Evolutionary conservation across 2,797 vertebrate genomes (phyloP).

Genomic region (Selene dorsalis): DNA sequence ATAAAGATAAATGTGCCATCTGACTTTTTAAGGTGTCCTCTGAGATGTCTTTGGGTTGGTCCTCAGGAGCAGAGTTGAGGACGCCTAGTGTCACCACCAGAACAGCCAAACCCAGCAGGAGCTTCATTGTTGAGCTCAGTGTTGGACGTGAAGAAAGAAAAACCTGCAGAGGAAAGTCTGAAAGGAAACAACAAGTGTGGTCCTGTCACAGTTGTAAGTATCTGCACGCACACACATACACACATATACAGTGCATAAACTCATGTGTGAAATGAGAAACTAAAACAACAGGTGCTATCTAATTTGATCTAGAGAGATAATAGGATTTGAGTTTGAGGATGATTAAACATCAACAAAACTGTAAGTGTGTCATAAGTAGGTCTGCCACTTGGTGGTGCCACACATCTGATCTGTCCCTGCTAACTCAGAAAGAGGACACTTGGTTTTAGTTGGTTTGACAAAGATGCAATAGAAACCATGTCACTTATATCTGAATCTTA

Average conservation of each 20-base stretch:
- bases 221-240: no score
- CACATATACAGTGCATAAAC: not conserved
- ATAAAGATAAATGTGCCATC: conserved; percentile 33
- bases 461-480: not conserved
- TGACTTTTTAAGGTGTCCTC: conserved; percentile 86
- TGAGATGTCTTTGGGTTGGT: conserved; percentile 61
- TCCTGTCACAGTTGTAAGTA: no score
- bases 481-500: not conserved
- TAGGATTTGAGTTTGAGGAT: conserved; percentile 46
- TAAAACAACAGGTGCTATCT: conserved; percentile 5
- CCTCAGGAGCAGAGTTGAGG: conserved; percentile 73
- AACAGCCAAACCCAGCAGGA: conserved; percentile 75
- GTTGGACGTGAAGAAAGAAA: not conserved
- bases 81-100: conserved; percentile 75
- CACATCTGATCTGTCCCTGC: not conserved
- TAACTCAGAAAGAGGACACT: not conserved
- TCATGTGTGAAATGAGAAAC: not conserved
- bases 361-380: not conserved
- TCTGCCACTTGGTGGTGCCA: conserved; percentile 75
- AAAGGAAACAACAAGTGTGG: not conserved
- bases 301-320: conserved; percentile 29
- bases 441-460: not conserved
- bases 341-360: conserved; percentile 22
- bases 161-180: conserved; percentile 12
- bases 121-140: conserved; percentile 82